Evolutionary conservation across 2,888 invertebrate species (phyloP).

Genomic region (Eudasyphora cyanicolor): DNA sequence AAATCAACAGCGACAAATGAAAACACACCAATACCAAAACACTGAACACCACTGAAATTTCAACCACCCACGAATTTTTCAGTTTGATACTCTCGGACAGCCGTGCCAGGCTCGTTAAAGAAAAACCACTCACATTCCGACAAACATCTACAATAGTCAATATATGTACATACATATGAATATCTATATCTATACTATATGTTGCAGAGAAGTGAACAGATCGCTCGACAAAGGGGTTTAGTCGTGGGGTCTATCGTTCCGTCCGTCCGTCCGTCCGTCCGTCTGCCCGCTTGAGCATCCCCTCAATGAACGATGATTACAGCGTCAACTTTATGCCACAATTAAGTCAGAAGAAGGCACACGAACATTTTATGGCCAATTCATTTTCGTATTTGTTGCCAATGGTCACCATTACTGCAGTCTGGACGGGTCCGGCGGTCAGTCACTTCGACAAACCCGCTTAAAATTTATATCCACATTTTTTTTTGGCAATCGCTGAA

Average conservation of each 20-base stretch:
- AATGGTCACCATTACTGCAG: constrained; percentile 31
- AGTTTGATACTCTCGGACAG: constrained; percentile 41
- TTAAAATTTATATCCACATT: background rate
- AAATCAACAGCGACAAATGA: constrained; percentile 18
- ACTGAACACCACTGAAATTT: too few species aligned
- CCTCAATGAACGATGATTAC: constrained; percentile 3
- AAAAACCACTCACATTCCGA: constrained; percentile 13
- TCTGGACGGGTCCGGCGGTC: background rate
- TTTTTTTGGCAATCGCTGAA: constrained; percentile 4
- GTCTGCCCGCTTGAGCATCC: background rate
- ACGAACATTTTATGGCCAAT: constrained; percentile 72
- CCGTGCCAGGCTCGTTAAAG: constrained; percentile 47
- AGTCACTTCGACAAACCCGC: background rate
- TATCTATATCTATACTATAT: background rate
- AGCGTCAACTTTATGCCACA: constrained; percentile 70
- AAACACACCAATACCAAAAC: constrained; percentile 31
- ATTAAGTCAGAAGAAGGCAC: constrained; percentile 68
- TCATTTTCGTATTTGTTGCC: constrained; percentile 64
- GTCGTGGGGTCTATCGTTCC: too few species aligned
- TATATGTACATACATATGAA: background rate
- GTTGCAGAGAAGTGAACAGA: background rate
- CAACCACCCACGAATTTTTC: constrained; percentile 58
- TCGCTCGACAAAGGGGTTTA: too few species aligned
- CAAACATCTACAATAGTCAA: background rate
- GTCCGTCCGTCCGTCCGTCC: constrained; percentile 6